phyloP scores from a whole-genome alignment of 2,888 invertebrate genomes.

The Atrina japonica region DNA sequence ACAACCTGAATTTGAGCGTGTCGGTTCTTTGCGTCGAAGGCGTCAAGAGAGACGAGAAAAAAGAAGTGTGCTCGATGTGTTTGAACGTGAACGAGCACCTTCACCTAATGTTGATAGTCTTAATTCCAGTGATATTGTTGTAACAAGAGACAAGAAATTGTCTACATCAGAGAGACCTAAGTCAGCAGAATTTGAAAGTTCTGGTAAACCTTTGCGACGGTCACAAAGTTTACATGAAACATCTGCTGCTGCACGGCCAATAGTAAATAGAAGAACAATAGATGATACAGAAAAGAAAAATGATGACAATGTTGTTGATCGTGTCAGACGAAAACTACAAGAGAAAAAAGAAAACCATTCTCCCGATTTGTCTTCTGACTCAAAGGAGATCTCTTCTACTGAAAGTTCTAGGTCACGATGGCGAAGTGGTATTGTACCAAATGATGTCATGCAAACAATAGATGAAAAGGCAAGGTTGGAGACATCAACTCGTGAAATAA shows the following conservation, averaged over 20 bases:
- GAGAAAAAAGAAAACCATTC: constrained; percentile 14
- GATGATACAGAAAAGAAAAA: constrained; percentile 38
- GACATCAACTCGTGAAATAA: constrained; percentile 49
- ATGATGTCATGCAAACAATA: constrained; percentile 63
- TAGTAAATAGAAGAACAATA: no score
- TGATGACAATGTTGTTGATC: constrained; percentile 45
- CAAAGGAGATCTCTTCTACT: constrained; percentile 8
- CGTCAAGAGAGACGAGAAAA: constrained; percentile 61
- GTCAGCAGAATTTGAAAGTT: constrained; percentile 52
- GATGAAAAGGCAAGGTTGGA: constrained; percentile 62
- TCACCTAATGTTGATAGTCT: constrained; percentile 65
- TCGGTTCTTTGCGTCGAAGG: constrained; percentile 69
- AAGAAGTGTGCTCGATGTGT: constrained; percentile 50
- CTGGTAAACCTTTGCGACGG: constrained; percentile 49
- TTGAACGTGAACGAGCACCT: constrained; percentile 71
- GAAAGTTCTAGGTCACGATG: constrained; percentile 51
- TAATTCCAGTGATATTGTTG: constrained; percentile 37
- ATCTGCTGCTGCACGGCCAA: constrained; percentile 2
- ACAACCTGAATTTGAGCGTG: constrained; percentile 63
- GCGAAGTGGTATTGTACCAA: constrained; percentile 57
- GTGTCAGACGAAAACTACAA: constrained; percentile 48
- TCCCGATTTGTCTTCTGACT: neutral
- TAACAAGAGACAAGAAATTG: constrained; percentile 32
- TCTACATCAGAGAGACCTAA: constrained; percentile 45
- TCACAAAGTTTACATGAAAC: constrained; percentile 61